Evolutionary conservation across 2,797 vertebrate species (phyloP), one percentile per base, ranked within the genome.

Genomic region (Oryzias sinensis): DNA sequence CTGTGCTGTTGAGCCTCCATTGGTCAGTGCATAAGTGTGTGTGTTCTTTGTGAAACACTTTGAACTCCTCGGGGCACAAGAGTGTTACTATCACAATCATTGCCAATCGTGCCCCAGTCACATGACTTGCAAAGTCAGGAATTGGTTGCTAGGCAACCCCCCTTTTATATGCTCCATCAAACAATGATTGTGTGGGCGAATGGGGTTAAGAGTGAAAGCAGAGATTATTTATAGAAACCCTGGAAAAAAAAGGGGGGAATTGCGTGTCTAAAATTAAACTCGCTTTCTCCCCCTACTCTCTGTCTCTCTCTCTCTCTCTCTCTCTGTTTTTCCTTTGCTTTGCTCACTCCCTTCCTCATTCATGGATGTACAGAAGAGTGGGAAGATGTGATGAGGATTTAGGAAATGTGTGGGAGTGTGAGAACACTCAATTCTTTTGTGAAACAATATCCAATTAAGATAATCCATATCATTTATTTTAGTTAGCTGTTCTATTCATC

Each of bases 151-250:
- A 80, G 56, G 90, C 81, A 84, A 90, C 87, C 24, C 8, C 56
- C 9, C 59, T 60, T 58, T n/a, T 43, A 57, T 64, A 49, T 53
- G 24, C 70, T 66, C 69, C 37, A 61, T 80, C 62, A 60, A 56
- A 54, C 60, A 49, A 60, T 46, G 79, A 74, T 79, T 57, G 60
- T 15, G 59, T 73, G 50, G 70, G 57, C 33, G 49, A 56, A 46
- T 40, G 56, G 37, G 43, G 41, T 24, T 51, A 41, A 61, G 56
- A 15, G 43, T 3, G 49, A 44, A 47, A 56, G 52, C n/a, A 6
- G 58, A 41, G 78, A 76, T 74, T 90, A 90, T 91, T 90, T 89
- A 81, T 89, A 89, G 87, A 81, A 74, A 45, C 53, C 11, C 43
- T 48, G 62, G 25, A 70, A 18, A 45, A 11, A 82, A 64, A 73